These are phyloP conservation scores for Cataglyphis albicans DNA, from an alignment of 2,888 invertebrate genomes.

Conservation along the genomic window DNA sequence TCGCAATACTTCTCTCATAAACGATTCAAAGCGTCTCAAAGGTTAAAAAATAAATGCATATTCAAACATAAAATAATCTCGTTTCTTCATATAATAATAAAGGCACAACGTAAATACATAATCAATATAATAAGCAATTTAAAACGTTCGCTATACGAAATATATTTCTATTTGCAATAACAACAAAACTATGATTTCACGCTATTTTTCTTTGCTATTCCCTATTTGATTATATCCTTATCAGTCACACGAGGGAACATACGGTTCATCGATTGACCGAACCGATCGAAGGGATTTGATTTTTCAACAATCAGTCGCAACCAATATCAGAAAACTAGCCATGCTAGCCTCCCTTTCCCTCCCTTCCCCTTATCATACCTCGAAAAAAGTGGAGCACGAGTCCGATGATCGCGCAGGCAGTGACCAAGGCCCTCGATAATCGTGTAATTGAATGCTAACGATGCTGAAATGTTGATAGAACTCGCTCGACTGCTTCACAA, in stretches of 20 bases:
- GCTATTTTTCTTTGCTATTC: neutral
- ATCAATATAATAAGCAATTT: neutral
- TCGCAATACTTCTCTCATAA: neutral
- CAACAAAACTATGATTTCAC: neutral
- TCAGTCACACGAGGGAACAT: neutral
- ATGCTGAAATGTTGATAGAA: constrained; percentile 78
- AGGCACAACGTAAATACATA: too few relatives aligned
- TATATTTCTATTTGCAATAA: neutral
- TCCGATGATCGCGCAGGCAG: constrained; percentile 53
- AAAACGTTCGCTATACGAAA: neutral
- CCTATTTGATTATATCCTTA: constrained; percentile 1
- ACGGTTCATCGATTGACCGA: neutral
- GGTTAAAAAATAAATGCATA: neutral
- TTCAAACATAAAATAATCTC: neutral
- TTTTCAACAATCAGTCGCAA: constrained; percentile 8
- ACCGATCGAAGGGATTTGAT: neutral
- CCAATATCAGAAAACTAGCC: neutral
- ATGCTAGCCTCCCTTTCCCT: neutral
- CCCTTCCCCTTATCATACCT: neutral
- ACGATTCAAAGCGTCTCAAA: neutral
- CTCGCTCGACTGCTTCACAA: constrained; percentile 79
- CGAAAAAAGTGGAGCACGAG: constrained; percentile 32
- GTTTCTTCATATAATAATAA: neutral
- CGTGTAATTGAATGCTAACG: constrained; percentile 82
- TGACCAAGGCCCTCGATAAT: constrained; percentile 73